phyloP scores from a whole-genome alignment of 2,113 vertebrate genomes.

The Stegostoma tigrinum region DNA sequence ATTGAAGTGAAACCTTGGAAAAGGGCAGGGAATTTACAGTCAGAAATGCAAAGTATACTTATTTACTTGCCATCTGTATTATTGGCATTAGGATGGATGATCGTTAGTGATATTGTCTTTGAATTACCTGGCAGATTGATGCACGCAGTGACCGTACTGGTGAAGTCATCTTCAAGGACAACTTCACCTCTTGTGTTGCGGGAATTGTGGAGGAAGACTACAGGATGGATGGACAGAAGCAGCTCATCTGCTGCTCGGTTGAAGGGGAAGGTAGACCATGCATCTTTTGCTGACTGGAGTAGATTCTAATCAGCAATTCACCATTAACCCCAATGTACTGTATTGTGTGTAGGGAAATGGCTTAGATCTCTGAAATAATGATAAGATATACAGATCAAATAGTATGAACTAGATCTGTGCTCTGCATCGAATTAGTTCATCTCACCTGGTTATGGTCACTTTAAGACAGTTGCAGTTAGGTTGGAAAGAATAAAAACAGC shows the following conservation, averaged over 20 bases:
- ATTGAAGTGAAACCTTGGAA: background rate
- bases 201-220: slow-evolving; percentile 93
- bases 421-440: background rate
- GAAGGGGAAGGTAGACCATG: slow-evolving; percentile 78
- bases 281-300: background rate
- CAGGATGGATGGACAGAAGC: slow-evolving; percentile 81
- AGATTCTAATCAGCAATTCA: background rate
- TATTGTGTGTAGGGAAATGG: background rate
- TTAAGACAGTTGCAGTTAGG: background rate
- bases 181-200: slow-evolving; percentile 83
- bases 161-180: slow-evolving; percentile 97
- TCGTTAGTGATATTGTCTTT: background rate
- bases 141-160: slow-evolving; percentile 90
- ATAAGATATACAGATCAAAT: background rate
- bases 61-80: background rate
- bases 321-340: background rate
- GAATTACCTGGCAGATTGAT: slow-evolving; percentile 66
- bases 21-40: background rate
- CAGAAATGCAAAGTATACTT: background rate
- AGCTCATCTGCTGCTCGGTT: slow-evolving; percentile 87
- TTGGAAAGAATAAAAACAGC: background rate
- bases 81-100: background rate
- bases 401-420: background rate
- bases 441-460: background rate
- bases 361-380: background rate